Evolutionary conservation across 2,797 vertebrate species (phyloP).

Genomic region (Tapirus indicus): DNA sequence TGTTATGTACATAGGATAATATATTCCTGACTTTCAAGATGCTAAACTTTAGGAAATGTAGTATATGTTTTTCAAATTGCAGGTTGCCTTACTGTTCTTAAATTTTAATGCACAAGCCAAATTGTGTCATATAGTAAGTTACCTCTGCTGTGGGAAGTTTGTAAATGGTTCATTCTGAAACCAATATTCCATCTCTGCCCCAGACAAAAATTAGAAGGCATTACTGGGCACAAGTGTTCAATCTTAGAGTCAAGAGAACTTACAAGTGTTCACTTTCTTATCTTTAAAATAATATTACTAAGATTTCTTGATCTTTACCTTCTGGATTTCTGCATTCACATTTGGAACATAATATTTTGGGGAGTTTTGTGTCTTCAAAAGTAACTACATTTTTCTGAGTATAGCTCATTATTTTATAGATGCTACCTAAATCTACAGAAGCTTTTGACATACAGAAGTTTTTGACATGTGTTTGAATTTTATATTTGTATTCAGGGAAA

Average conservation of each 20-base stretch:
- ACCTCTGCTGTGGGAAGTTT: background rate
- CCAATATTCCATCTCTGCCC: background rate
- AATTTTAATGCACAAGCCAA: background rate
- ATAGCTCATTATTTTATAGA: constrained; percentile 37
- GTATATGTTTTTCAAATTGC: background rate
- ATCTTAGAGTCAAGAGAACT: background rate
- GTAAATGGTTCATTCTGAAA: background rate
- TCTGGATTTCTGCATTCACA: background rate
- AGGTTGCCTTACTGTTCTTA: background rate
- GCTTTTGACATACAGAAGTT: constrained; percentile 5
- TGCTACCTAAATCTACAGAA: background rate
- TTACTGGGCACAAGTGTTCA: background rate
- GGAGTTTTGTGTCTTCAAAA: background rate
- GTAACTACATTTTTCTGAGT: background rate
- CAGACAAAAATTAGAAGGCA: background rate
- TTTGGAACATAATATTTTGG: background rate
- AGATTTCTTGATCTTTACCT: background rate
- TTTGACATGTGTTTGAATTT: constrained; percentile 50
- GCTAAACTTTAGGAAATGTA: background rate
- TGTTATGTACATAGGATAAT: background rate
- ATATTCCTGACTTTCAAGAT: background rate
- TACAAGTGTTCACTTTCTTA: background rate
- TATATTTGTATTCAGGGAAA: constrained; percentile 56
- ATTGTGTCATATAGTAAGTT: background rate
- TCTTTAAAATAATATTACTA: background rate